Evolutionary conservation across 2,113 vertebrate genomes (phyloP).

Genomic region (Laticauda laticaudata): DNA sequence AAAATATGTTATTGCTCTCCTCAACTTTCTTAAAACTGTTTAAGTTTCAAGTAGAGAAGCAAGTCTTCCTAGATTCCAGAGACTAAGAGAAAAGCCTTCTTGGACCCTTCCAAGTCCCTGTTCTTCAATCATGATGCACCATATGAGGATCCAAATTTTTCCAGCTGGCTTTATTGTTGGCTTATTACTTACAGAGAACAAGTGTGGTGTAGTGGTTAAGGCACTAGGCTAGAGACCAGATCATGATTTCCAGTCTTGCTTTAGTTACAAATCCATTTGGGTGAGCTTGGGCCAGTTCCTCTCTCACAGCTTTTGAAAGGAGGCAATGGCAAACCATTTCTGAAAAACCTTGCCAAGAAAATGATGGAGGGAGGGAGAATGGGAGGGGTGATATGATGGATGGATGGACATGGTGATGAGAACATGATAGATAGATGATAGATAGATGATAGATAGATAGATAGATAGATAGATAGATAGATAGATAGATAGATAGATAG

Average conservation of each 20-base stretch:
- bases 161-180: neutral
- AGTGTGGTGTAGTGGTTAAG: too few relatives aligned
- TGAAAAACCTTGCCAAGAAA: neutral
- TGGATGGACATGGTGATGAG: too few relatives aligned
- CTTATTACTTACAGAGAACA: neutral
- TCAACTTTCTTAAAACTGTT: neutral
- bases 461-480: too few relatives aligned
- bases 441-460: too few relatives aligned
- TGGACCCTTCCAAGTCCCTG: neutral
- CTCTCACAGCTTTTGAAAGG: neutral
- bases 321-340: neutral
- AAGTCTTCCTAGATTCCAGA: neutral
- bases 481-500: too few relatives aligned
- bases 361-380: neutral
- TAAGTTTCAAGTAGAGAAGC: neutral
- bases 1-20: neutral
- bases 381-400: too few relatives aligned
- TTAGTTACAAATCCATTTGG: neutral
- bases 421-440: too few relatives aligned
- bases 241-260: neutral
- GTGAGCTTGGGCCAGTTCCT: neutral
- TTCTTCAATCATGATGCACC: neutral
- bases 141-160: too few relatives aligned
- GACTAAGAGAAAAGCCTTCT: neutral
- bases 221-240: neutral